phyloP scores from a whole-genome alignment of 2,113 vertebrate genomes.

The Salvelinus sp. region DNA sequence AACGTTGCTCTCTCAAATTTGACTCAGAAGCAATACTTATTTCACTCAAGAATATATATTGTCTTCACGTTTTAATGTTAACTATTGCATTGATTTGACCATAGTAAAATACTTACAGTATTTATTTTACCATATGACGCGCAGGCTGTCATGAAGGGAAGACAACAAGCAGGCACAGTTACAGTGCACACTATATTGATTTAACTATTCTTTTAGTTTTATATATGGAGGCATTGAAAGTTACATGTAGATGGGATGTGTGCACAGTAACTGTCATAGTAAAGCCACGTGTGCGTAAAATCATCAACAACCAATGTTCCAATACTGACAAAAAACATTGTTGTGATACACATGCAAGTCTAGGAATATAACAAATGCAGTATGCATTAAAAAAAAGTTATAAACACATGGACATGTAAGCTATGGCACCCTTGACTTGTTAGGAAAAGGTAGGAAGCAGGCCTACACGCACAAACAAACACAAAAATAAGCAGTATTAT shows the following conservation, averaged over 20 bases:
- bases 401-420: too few species aligned
- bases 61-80: neutral
- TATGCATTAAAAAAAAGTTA: too few species aligned
- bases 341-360: too few species aligned
- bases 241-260: neutral
- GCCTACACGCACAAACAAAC: neutral
- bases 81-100: neutral
- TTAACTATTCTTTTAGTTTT: neutral
- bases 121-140: neutral
- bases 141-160: neutral
- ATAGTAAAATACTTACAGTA: neutral
- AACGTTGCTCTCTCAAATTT: too few species aligned
- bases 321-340: too few species aligned
- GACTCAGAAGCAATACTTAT: neutral
- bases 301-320: too few species aligned
- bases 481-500: neutral
- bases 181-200: neutral
- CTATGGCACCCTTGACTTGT: too few species aligned
- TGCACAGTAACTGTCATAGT: neutral
- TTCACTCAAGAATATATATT: neutral
- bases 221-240: neutral
- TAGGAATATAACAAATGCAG: too few species aligned
- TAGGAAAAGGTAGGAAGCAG: too few species aligned
- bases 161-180: too few species aligned
- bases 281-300: too few species aligned